Conservation (phyloP, 2,113 vertebrate genomes). For the Castor canadensis region DNA sequence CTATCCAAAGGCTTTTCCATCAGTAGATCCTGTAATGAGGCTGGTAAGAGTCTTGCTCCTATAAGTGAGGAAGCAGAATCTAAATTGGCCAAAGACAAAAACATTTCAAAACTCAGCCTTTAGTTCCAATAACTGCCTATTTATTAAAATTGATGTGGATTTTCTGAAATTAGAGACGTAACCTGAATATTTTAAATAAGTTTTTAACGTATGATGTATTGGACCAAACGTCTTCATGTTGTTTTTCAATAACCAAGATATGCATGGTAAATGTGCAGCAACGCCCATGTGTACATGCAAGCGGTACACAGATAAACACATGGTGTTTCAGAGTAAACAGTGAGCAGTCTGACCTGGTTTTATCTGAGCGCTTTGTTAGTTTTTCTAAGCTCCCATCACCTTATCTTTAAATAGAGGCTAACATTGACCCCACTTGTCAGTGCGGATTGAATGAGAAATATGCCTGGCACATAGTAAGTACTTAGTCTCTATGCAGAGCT, state of each 20-base stretch:
- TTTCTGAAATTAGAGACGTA: background rate
- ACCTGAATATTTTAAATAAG: background rate
- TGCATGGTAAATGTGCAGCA: background rate
- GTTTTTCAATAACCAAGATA: background rate
- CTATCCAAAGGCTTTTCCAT: background rate
- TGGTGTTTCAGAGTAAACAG: no score
- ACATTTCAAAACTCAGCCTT: background rate
- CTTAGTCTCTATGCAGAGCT: background rate
- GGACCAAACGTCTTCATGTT: background rate
- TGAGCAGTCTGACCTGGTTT: background rate
- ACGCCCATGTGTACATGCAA: rapidly evolving
- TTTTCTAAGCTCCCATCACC: background rate
- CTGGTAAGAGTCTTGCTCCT: no score
- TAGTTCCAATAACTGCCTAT: background rate
- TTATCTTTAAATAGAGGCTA: background rate
- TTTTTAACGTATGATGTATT: background rate
- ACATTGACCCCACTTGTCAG: background rate
- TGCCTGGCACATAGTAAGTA: background rate
- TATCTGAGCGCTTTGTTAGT: no score
- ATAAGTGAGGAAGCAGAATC: background rate
- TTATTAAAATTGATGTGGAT: background rate
- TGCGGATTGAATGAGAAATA: background rate
- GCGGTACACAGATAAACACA: background rate
- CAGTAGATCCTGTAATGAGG: background rate
- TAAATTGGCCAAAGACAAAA: background rate